A percentile compares a stretch with the other conserved stretches of the same genome.
phyloP scores from a whole-genome alignment of 2,797 vertebrate species.

The Argyrosomus regius region DNA sequence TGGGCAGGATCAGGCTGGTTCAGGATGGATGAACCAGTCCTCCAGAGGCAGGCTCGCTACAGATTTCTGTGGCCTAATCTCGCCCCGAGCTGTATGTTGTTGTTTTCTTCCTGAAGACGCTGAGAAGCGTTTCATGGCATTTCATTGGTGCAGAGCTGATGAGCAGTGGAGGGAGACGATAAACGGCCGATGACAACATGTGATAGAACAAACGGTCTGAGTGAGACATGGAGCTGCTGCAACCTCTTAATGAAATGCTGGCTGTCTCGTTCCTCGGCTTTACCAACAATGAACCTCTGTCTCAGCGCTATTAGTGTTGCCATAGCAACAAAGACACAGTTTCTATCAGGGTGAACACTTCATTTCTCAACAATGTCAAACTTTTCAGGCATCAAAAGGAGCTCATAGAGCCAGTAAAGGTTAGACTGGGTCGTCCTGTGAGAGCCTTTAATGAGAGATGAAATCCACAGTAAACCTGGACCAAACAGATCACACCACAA shows the following conservation, averaged over 20 bases:
- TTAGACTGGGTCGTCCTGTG: no score
- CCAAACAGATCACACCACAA: no score
- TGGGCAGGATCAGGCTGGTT: not conserved
- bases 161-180: slow-evolving; percentile 24
- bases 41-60: not conserved
- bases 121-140: slow-evolving; percentile 1
- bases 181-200: slow-evolving; percentile 18
- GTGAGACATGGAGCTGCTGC: slow-evolving; percentile 19
- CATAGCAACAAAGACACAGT: slow-evolving; percentile 47
- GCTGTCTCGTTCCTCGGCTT: slow-evolving; percentile 42
- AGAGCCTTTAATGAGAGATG: no score
- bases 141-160: not conserved
- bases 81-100: not conserved
- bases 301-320: slow-evolving; percentile 25
- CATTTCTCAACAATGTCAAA: not conserved
- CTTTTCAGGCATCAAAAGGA: not conserved
- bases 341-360: not conserved
- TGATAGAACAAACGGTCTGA: slow-evolving; percentile 34
- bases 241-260: slow-evolving; percentile 55
- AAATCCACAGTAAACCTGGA: no score
- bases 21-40: not conserved
- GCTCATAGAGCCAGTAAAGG: no score
- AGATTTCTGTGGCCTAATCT: not conserved
- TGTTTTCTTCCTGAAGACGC: not conserved
- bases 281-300: slow-evolving; percentile 61